Evolutionary conservation across 2,113 vertebrate species (phyloP).

Genomic region (Synodontis membranacea): DNA sequence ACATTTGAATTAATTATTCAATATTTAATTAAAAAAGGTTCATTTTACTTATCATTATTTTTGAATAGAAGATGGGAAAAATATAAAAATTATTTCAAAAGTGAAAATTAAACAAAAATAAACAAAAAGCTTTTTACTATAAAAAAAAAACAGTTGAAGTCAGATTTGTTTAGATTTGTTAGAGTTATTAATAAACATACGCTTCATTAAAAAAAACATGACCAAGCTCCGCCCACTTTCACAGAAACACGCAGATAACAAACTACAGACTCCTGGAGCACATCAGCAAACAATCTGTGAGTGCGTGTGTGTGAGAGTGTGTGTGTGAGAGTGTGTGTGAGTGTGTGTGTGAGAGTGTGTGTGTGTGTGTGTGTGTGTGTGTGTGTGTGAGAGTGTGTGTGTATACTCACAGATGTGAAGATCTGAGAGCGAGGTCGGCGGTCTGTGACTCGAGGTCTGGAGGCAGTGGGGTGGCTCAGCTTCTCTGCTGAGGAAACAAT

Average conservation of each 20-base stretch:
- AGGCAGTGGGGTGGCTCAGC: constrained; percentile 91
- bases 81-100: no score
- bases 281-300: neutral
- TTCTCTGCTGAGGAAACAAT: constrained; percentile 88
- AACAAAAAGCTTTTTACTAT: no score
- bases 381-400: constrained; percentile 17
- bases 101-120: no score
- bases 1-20: neutral
- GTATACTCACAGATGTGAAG: constrained; percentile 84
- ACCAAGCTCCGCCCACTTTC: neutral
- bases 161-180: neutral
- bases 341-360: neutral
- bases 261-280: no score
- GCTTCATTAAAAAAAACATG: neutral
- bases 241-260: no score
- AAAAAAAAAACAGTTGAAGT: neutral
- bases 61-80: no score
- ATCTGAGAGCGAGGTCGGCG: constrained; percentile 94
- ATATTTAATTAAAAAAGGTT: no score
- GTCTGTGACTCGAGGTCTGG: constrained; percentile 89
- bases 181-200: neutral
- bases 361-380: neutral
- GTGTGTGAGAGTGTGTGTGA: neutral
- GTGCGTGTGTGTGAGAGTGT: neutral
- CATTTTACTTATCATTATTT: neutral